Conservation (phyloP, 2,113 vertebrate species). For the Falcunculus frontatus region DNA sequence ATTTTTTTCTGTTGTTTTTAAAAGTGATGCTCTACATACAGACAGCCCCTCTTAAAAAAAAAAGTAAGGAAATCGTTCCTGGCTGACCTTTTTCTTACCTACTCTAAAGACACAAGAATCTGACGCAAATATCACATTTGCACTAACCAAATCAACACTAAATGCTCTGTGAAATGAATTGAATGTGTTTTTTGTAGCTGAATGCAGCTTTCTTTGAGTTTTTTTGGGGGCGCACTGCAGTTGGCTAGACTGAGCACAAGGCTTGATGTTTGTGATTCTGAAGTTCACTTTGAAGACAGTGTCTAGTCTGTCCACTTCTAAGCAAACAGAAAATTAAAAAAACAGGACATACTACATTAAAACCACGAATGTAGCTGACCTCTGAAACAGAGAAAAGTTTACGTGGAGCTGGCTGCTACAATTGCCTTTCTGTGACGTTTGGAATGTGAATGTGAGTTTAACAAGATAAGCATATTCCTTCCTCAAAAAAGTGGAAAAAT, state of each 20-base stretch:
- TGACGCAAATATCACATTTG: conserved; percentile 45
- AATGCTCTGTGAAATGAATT: conserved; percentile 45
- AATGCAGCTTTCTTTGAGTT: conserved; percentile 47
- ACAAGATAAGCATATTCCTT: background rate
- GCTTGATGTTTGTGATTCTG: conserved; percentile 8
- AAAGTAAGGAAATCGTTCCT: background rate
- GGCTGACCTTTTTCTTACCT: conserved; percentile 49
- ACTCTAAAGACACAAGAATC: conserved; percentile 24
- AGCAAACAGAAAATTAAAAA: background rate
- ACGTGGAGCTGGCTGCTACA: background rate
- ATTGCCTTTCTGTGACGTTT: background rate
- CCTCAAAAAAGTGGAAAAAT: background rate
- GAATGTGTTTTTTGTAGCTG: conserved; percentile 23
- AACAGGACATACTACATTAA: background rate
- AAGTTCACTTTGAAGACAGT: conserved; percentile 11
- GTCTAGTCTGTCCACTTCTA: conserved; percentile 17
- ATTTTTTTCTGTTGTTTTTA: background rate
- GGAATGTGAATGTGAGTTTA: background rate
- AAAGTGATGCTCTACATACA: background rate
- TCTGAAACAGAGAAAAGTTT: background rate
- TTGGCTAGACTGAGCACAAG: conserved; percentile 16
- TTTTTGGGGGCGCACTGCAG: background rate
- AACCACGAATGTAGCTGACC: background rate
- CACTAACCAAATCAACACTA: conserved; percentile 44
- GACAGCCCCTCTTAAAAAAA: background rate